Conservation (phyloP, 2,797 vertebrate genomes). For the Martes flavigula region DNA sequence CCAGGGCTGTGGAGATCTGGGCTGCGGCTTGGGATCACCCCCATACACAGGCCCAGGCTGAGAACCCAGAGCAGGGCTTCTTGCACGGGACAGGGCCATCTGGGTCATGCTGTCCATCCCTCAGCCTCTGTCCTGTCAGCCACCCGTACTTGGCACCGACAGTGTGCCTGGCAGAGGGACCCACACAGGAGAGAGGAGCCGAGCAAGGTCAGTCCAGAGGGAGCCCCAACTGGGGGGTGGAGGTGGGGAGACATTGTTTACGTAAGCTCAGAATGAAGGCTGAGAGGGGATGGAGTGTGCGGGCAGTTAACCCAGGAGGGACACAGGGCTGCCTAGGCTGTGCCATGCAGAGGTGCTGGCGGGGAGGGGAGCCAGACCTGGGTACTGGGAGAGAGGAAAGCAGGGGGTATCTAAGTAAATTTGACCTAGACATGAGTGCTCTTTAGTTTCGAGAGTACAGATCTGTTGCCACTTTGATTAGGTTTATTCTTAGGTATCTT, state of each 20-base stretch:
- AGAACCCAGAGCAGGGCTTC: neutral
- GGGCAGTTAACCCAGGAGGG: neutral
- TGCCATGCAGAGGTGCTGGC: neutral
- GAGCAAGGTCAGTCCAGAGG: neutral
- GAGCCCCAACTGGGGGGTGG: neutral
- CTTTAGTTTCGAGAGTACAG: neutral
- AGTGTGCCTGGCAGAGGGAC: accelerated
- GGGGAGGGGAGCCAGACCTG: neutral
- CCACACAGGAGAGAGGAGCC: too few relatives aligned
- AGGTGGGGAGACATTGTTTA: neutral
- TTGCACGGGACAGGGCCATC: neutral
- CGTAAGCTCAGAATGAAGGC: neutral
- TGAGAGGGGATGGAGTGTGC: accelerated
- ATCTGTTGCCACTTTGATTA: neutral
- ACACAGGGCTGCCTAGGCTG: neutral
- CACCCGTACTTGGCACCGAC: neutral
- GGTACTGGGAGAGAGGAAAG: neutral
- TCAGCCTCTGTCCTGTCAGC: neutral
- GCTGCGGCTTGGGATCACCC: neutral
- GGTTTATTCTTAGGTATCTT: neutral
- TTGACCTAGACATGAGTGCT: neutral
- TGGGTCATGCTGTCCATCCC: neutral
- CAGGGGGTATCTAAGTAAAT: too few relatives aligned
- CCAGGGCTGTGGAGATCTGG: neutral
- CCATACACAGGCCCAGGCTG: neutral